Evolutionary conservation across 2,113 vertebrate species (phyloP).

Genomic region (Brienomyrus brachyistius): DNA sequence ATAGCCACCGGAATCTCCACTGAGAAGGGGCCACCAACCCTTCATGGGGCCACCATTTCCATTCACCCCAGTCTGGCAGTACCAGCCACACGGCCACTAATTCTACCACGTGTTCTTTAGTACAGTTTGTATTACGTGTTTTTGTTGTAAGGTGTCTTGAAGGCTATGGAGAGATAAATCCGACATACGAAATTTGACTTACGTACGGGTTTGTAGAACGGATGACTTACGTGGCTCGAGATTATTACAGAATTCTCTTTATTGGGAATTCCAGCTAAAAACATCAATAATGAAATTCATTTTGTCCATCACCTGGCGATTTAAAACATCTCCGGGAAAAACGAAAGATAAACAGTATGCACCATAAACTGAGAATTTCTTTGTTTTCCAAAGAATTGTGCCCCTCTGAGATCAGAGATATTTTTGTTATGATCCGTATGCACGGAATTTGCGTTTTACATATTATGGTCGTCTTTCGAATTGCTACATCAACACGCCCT

Average conservation of each 20-base stretch:
- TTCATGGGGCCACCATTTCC: neutral
- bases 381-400: neutral
- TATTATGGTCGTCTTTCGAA: neutral
- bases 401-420: neutral
- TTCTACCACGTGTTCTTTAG: no score
- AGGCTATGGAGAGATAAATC: neutral
- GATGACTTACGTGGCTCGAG: neutral
- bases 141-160: no score
- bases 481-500: neutral
- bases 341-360: neutral
- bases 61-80: neutral
- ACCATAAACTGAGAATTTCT: neutral
- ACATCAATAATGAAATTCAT: neutral
- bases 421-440: neutral
- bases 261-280: neutral
- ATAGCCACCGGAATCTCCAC: neutral
- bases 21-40: neutral
- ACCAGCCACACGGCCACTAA: no score
- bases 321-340: neutral
- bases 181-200: neutral
- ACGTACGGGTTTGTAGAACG: neutral
- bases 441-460: neutral
- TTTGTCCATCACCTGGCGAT: neutral
- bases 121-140: no score
- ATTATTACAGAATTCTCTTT: neutral